Conservation (phyloP, 2,888 invertebrate genomes). For the Chloromyia formosa region DNA sequence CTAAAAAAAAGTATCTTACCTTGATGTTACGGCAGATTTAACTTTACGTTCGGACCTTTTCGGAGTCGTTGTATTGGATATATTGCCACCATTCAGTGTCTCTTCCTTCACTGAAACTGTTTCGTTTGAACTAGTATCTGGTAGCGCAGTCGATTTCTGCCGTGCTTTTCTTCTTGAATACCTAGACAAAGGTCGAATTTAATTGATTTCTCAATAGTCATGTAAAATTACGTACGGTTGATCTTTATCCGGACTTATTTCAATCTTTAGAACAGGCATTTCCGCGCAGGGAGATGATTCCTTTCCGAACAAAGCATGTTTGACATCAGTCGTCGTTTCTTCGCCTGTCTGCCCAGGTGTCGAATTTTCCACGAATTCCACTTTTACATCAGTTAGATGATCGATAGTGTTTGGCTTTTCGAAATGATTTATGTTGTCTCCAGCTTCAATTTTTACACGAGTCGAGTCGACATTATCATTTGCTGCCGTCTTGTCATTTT, state of each 20-base stretch:
- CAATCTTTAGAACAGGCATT: not conserved
- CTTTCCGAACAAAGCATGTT: not conserved
- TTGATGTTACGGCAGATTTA: not conserved
- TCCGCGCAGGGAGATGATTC: not conserved
- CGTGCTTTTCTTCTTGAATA: not conserved
- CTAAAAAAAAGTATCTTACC: not conserved
- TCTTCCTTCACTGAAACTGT: not conserved
- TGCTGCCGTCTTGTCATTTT: constrained; percentile 5
- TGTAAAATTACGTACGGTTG: not conserved
- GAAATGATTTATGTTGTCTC: not conserved
- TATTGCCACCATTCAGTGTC: not conserved
- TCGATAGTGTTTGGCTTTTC: no score
- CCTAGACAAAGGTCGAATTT: not conserved
- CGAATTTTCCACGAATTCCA: no score
- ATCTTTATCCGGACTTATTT: not conserved
- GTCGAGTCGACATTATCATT: not conserved
- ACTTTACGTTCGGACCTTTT: not conserved
- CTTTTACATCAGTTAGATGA: no score
- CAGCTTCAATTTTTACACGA: not conserved
- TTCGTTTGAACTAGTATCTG: not conserved
- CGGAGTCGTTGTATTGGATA: not conserved
- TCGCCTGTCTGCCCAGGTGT: not conserved
- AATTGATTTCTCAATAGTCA: not conserved
- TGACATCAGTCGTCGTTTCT: no score
- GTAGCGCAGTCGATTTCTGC: not conserved